Evolutionary conservation across 2,797 vertebrate genomes (phyloP), one percentile per base, ranked within the genome.

Genomic region (Centroberyx gerrardi): DNA sequence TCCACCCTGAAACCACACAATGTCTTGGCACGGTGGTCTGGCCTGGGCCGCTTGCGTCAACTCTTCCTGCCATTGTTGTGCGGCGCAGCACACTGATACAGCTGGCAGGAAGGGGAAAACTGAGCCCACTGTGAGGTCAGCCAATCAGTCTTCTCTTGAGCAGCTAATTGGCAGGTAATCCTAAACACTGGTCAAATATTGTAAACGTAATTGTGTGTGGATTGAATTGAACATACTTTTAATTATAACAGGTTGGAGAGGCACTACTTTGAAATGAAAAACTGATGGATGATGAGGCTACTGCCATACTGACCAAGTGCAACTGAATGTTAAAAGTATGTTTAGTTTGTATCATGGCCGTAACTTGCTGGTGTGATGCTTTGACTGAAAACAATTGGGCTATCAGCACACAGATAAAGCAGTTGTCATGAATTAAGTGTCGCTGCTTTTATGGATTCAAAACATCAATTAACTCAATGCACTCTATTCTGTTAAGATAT

Each of bases 31-130:
- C 55, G 76, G 64, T 60, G 81, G 79, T 74, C 65, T 1, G 46
- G 59, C 27, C 67, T 4, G 52, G 18, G 33, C 51, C 22, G 53
- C 75, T 85, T 80, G 74, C 81, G 85, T 93, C 90, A 86, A 55
- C 86, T 72, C 79, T 95, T 95, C 94, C 95, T 93, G 90, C 79
- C 82, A 94, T 95, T 95, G 94, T 95, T 84, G 62, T 42, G 55
- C 44, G 60, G 68, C 74, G 58, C 67, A 61, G 74, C 40, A 2
- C 63, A 51, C 75, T 48, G 71, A 82, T 36, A 83, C 91, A 90
- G 90, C 88, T 89, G 87, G 81, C 87, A 93, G 93, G 92, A 95
- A 93, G 83, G 80, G 84, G 72, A 72, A 76, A 75, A 54, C 62
- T 64, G 73, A 82, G 72, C 82, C 87, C 77, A 38, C 58, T 22